Evolutionary conservation across 2,113 vertebrate genomes (phyloP).

Genomic region (Ptilorrhoa leucosticta): DNA sequence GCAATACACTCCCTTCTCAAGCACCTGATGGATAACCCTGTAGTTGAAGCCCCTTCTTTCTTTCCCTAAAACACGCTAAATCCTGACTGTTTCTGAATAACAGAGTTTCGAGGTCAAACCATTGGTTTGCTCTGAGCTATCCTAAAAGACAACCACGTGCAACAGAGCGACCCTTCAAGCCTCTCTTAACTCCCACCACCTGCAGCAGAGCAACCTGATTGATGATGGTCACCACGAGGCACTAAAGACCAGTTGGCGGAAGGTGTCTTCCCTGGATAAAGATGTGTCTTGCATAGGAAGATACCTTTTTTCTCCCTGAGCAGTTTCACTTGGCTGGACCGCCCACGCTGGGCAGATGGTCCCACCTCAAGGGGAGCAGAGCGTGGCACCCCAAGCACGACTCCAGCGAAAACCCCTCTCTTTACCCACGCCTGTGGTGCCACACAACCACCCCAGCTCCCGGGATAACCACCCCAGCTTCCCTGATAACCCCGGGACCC

Average conservation of each 20-base stretch:
- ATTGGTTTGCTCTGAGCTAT: neutral
- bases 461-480: rapidly evolving
- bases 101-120: neutral
- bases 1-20: neutral
- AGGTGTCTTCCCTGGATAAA: neutral
- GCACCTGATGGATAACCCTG: neutral
- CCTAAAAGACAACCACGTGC: neutral
- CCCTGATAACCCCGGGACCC: rapidly evolving
- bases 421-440: rapidly evolving
- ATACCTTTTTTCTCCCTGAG: neutral
- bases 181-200: neutral
- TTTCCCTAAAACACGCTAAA: rapidly evolving
- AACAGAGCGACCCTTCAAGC: rapidly evolving
- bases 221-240: neutral
- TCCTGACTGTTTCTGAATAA: neutral
- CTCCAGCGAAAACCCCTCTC: neutral
- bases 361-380: neutral
- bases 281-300: rapidly evolving
- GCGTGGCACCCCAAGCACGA: rapidly evolving
- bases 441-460: neutral
- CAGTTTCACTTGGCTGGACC: neutral
- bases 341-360: rapidly evolving
- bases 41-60: neutral
- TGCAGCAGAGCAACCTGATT: neutral
- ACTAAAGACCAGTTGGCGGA: rapidly evolving